phyloP scores from a whole-genome alignment of 2,797 vertebrate genomes.

The Phataginus tetradactyla region DNA sequence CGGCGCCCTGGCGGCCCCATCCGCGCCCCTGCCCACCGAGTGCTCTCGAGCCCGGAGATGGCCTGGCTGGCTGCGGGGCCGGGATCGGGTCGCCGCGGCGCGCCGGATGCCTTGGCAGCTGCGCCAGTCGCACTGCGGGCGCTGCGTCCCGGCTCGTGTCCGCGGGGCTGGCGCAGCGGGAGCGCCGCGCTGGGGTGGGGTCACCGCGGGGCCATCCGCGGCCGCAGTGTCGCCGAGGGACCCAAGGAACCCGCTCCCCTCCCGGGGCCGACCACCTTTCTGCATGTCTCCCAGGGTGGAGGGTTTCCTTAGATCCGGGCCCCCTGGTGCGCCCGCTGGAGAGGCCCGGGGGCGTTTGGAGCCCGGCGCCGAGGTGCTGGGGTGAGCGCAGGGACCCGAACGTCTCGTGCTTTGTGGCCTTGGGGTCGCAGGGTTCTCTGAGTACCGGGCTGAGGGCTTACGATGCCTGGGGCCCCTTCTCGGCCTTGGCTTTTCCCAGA shows the following conservation, averaged over 20 bases:
- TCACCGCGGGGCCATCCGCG: background rate
- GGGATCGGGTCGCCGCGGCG: conserved; percentile 7
- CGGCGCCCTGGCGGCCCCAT: background rate
- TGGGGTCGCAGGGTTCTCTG: background rate
- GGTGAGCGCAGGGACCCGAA: background rate
- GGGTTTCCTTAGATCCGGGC: background rate
- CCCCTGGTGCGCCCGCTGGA: background rate
- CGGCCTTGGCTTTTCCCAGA: background rate
- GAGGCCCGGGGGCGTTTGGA: background rate
- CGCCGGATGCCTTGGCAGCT: background rate
- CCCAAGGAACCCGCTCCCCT: background rate
- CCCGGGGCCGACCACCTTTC: background rate
- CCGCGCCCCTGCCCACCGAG: background rate
- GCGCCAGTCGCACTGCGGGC: conserved; percentile 76
- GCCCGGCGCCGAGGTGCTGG: background rate
- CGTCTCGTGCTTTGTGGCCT: background rate
- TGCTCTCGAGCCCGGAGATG: background rate
- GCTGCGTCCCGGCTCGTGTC: conserved; percentile 52
- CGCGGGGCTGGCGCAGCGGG: background rate
- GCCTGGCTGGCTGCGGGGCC: background rate
- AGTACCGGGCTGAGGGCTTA: background rate
- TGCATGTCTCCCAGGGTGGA: background rate
- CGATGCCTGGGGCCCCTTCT: background rate
- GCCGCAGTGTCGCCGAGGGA: background rate
- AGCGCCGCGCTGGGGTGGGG: background rate